Percentiles rank a stretch among this genome's conserved stretches.
These are phyloP conservation scores for Romanomermis culicivorax DNA, from an alignment of 2,888 invertebrate genomes.

Conservation along the genomic window DNA sequence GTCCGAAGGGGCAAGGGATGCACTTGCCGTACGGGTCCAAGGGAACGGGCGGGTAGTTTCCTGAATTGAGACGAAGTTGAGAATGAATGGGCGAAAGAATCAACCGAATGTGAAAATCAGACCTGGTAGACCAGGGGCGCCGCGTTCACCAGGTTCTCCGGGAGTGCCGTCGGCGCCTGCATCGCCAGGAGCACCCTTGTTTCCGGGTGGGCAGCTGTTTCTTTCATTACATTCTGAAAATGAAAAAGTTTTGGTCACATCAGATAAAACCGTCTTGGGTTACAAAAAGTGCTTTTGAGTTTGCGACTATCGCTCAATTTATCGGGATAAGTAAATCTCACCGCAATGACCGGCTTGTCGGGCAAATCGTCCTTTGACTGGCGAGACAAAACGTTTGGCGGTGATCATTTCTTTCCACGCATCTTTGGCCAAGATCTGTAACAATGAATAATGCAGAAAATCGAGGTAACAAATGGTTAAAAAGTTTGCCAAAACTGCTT, in stretches of 20 bases:
- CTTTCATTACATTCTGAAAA: neutral
- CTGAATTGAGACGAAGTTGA: too few relatives aligned
- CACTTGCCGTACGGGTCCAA: neutral
- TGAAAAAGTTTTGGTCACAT: too few relatives aligned
- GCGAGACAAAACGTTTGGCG: neutral
- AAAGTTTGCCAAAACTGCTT: too few relatives aligned
- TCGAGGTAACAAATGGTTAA: too few relatives aligned
- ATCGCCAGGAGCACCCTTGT: neutral
- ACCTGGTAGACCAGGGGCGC: neutral
- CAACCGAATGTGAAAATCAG: too few relatives aligned
- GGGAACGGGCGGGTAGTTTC: neutral
- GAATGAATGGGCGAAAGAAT: too few relatives aligned
- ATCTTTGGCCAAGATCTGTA: neutral
- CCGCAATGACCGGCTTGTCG: neutral
- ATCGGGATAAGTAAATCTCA: neutral
- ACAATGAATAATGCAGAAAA: neutral
- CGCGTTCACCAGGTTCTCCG: neutral
- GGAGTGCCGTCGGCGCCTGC: neutral
- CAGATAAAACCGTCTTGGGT: too few relatives aligned
- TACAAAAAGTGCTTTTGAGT: neutral
- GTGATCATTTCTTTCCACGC: neutral
- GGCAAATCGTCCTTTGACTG: neutral
- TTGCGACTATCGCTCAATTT: neutral
- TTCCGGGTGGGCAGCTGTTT: neutral
- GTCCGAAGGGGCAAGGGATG: neutral